Conservation (phyloP, 2,888 invertebrate species). For the Peribatodes rhomboidaria region DNA sequence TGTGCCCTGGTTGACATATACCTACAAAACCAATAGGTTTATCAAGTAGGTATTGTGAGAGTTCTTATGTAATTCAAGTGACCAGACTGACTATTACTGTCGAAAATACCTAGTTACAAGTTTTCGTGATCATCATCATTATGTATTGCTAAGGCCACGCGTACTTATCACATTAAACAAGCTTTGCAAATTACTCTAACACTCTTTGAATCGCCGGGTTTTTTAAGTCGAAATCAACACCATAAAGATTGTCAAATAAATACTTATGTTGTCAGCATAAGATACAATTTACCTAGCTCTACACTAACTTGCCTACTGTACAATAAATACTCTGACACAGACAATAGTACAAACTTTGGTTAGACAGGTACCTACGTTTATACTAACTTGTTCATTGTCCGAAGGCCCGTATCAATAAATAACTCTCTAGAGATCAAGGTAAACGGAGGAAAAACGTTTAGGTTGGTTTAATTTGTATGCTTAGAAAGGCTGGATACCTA, state of each 20-base stretch:
- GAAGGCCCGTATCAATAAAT: conserved; percentile 6
- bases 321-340: background rate
- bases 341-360: background rate
- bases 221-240: too few relatives aligned
- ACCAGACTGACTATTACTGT: background rate
- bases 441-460: conserved; percentile 3
- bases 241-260: too few relatives aligned
- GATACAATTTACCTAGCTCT: background rate
- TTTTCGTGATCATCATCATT: background rate
- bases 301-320: background rate
- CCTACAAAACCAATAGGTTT: conserved; percentile 21
- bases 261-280: too few relatives aligned
- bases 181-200: too few relatives aligned
- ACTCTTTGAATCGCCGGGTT: too few relatives aligned
- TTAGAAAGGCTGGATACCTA: background rate
- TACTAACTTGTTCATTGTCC: background rate
- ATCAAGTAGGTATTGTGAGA: conserved; percentile 10
- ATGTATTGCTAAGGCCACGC: too few relatives aligned
- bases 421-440: conserved; percentile 9
- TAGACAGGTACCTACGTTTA: background rate
- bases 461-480: background rate
- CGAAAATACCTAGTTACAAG: background rate
- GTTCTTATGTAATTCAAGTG: conserved; percentile 3
- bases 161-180: too few relatives aligned
- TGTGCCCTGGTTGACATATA: conserved; percentile 32